A percentile compares a stretch with the other conserved stretches of the same genome.
Conservation (phyloP, 2,797 vertebrate genomes). For the Siniperca obscura region DNA sequence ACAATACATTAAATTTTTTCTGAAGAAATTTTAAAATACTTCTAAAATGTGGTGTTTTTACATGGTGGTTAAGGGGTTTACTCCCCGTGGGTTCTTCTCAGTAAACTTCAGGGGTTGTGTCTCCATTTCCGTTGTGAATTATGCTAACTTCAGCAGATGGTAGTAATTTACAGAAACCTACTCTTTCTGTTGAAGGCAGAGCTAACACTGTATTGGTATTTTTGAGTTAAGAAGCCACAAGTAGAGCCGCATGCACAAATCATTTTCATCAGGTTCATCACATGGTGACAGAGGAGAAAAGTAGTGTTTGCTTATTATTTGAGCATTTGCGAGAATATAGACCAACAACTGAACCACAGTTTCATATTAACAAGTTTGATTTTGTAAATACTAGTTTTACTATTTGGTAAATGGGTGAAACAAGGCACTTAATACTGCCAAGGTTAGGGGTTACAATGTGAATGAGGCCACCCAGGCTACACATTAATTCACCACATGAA, state of each 20-base stretch:
- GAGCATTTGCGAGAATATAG: constrained; percentile 10
- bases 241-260: constrained; percentile 11
- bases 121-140: constrained; percentile 66
- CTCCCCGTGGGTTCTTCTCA: constrained; percentile 52
- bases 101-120: constrained; percentile 67
- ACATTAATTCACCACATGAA: constrained; percentile 41
- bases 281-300: constrained; percentile 1
- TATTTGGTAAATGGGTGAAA: constrained; percentile 28
- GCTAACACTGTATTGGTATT: constrained; percentile 18
- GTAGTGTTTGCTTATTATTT: background rate
- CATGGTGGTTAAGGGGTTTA: constrained; percentile 45
- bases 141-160: constrained; percentile 64
- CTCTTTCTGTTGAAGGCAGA: constrained; percentile 40
- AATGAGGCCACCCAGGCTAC: constrained; percentile 26
- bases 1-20: background rate
- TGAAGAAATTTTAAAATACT: constrained; percentile 36
- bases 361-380: constrained; percentile 3
- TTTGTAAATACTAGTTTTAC: constrained; percentile 15
- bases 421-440: background rate
- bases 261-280: background rate
- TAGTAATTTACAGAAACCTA: constrained; percentile 53
- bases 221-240: background rate
- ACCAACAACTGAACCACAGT: background rate
- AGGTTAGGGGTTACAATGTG: background rate
- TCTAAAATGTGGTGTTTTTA: constrained; percentile 56